These are phyloP conservation scores for Pangasius krempfi DNA, from an alignment of 2,797 vertebrate genomes.

Conservation along the genomic window DNA sequence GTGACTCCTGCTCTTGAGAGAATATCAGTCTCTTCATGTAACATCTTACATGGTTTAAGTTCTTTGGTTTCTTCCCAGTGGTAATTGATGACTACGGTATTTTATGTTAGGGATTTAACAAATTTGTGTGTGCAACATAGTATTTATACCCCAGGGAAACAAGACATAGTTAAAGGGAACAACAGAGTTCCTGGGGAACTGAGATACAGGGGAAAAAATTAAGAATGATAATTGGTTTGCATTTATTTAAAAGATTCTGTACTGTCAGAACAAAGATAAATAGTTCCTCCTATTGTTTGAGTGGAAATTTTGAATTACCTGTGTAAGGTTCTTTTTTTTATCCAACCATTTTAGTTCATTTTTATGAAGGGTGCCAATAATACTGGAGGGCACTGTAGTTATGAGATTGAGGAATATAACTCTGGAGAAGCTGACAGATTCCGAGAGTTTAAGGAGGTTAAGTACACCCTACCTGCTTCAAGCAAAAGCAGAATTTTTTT, in stretches of 20 bases:
- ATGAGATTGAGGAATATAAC: not conserved
- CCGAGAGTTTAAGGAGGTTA: not conserved
- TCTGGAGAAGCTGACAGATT: conserved; percentile 1
- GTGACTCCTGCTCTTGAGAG: not conserved
- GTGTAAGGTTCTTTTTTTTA: not conserved
- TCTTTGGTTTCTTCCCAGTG: not conserved
- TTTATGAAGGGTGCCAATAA: conserved; percentile 21
- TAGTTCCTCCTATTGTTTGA: not conserved
- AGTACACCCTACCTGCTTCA: not conserved
- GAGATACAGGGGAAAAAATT: not conserved
- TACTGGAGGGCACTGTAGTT: conserved; percentile 13
- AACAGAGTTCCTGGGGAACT: not conserved
- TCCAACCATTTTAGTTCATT: not conserved
- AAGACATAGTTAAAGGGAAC: not conserved
- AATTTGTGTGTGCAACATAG: not conserved
- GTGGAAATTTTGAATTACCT: not conserved
- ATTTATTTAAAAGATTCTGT: not conserved
- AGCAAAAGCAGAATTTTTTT: not conserved
- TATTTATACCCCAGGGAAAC: not conserved
- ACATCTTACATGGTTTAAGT: not conserved
- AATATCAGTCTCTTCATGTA: not conserved
- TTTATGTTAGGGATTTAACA: not conserved
- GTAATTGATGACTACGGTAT: not conserved
- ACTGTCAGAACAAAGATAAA: not conserved
- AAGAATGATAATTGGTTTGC: not conserved